phyloP scores from a whole-genome alignment of 2,888 invertebrate genomes.

The Linyphia triangularis region DNA sequence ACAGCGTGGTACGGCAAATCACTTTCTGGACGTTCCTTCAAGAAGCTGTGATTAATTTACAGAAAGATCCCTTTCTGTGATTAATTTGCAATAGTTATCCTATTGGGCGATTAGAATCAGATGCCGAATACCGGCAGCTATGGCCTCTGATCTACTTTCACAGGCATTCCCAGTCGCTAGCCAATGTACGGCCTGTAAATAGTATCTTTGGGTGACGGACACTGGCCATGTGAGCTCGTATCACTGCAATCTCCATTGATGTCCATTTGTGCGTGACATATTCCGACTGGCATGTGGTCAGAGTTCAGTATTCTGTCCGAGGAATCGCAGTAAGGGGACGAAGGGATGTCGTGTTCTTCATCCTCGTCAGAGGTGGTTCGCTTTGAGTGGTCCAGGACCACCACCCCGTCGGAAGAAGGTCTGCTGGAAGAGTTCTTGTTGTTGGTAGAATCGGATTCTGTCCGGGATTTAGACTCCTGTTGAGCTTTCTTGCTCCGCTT shows the following conservation, averaged over 20 bases:
- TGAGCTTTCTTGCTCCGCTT: constrained; percentile 98
- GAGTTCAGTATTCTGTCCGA: constrained; percentile 55
- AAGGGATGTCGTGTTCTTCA: constrained; percentile 54
- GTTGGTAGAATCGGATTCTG: constrained; percentile 14
- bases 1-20: no score
- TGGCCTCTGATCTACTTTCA: no score
- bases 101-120: no score
- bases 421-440: constrained; percentile 19
- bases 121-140: no score
- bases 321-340: constrained; percentile 63
- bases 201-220: constrained; percentile 72
- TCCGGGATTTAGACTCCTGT: constrained; percentile 79
- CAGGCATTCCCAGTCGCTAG: constrained; percentile 41
- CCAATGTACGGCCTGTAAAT: constrained; percentile 73
- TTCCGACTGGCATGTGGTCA: constrained; percentile 45
- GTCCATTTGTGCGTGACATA: constrained; percentile 56
- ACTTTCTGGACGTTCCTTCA: no score
- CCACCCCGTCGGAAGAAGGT: constrained; percentile 17
- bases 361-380: constrained; percentile 51
- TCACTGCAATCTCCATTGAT: constrained; percentile 66
- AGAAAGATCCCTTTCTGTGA: no score
- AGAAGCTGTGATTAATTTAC: no score
- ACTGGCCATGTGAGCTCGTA: constrained; percentile 52
- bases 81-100: no score
- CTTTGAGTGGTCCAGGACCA: constrained; percentile 26